Evolutionary conservation across 2,888 invertebrate species (phyloP).

Genomic region (Arrhopalites spinosus): DNA sequence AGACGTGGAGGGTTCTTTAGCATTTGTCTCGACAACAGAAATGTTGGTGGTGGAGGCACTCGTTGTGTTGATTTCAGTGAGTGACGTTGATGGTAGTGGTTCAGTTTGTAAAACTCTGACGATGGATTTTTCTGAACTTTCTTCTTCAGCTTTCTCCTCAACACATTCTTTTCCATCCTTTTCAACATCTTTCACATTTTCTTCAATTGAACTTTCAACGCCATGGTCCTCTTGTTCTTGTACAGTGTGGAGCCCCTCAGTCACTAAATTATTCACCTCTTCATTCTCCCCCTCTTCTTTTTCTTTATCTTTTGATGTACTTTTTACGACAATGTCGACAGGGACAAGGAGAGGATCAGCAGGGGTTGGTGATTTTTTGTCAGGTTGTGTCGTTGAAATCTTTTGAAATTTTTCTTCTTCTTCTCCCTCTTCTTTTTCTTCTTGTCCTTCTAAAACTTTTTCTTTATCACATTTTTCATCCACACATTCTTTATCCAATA

Average conservation of each 20-base stretch:
- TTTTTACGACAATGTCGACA: neutral
- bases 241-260: neutral
- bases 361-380: neutral
- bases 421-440: neutral
- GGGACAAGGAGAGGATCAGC: neutral
- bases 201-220: neutral
- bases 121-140: neutral
- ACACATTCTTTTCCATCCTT: neutral
- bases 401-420: too few species aligned
- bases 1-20: neutral
- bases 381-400: neutral
- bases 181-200: neutral
- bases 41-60: neutral
- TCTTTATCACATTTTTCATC: neutral
- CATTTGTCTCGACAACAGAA: neutral
- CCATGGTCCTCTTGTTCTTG: neutral
- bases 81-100: neutral
- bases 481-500: neutral
- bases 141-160: neutral
- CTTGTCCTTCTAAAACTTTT: neutral
- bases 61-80: neutral
- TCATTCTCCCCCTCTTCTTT: neutral
- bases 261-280: slow-evolving; percentile 1
- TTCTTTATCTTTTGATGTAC: neutral
- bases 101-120: neutral